These are phyloP conservation scores for Drosophila pegasa DNA, from an alignment of 2,888 invertebrate species.

Conservation along the genomic window DNA sequence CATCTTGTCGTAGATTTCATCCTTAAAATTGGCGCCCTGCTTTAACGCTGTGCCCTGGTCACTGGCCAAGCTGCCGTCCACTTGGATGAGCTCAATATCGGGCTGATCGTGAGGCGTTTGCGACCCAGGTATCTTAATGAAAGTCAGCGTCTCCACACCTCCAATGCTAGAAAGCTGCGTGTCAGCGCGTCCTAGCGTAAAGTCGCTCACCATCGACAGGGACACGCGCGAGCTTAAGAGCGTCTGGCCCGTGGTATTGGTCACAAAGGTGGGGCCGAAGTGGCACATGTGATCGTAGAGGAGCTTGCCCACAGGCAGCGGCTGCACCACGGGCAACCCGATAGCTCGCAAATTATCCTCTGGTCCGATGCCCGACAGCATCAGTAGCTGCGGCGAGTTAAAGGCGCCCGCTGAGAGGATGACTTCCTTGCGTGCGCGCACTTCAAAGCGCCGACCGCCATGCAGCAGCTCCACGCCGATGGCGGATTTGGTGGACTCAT, in stretches of 20 bases:
- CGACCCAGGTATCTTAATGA: conserved; percentile 87
- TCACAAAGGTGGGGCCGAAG: conserved; percentile 83
- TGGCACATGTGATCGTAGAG: conserved; percentile 87
- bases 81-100: conserved; percentile 88
- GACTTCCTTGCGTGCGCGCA: conserved; percentile 90
- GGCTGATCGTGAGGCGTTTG: conserved; percentile 87
- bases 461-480: conserved; percentile 89
- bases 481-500: conserved; percentile 87
- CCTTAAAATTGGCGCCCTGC: conserved; percentile 86
- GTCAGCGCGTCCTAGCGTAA: conserved; percentile 78
- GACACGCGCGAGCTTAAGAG: conserved; percentile 53
- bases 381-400: conserved; percentile 94
- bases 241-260: conserved; percentile 80
- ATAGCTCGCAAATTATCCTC: conserved; percentile 86
- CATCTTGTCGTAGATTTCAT: conserved; percentile 86
- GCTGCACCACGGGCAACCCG: conserved; percentile 87
- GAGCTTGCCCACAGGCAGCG: conserved; percentile 89
- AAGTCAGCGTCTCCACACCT: conserved; percentile 89
- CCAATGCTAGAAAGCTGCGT: conserved; percentile 86
- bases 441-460: conserved; percentile 85
- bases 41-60: conserved; percentile 87
- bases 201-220: conserved; percentile 56
- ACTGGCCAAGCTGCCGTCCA: conserved; percentile 88
- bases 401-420: conserved; percentile 94
- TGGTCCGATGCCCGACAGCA: conserved; percentile 92